Evolutionary conservation across 2,888 invertebrate species (phyloP).

Genomic region (Smittia aterrima): DNA sequence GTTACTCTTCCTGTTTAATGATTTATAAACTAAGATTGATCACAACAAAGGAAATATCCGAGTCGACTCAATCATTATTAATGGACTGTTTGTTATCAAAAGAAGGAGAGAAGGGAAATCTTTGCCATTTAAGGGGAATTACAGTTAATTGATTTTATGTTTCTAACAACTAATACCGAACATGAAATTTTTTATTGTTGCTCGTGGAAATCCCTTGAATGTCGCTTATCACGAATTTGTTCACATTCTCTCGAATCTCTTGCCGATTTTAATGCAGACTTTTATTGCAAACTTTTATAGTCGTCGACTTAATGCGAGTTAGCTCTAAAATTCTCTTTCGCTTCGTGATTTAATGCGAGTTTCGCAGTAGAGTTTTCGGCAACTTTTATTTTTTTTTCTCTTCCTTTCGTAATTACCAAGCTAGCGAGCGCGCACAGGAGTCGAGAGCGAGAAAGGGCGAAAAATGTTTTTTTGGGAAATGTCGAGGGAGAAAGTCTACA

Average conservation of each 20-base stretch:
- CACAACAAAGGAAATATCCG: too few species aligned
- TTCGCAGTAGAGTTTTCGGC: neutral
- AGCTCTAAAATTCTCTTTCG: neutral
- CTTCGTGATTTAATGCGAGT: neutral
- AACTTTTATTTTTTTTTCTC: neutral
- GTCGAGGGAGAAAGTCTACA: constrained; percentile 15
- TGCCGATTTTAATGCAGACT: constrained; percentile 11
- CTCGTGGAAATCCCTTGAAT: neutral
- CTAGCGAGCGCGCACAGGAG: neutral
- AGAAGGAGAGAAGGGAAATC: too few species aligned
- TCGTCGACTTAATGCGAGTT: constrained; percentile 19
- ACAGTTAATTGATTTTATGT: constrained; percentile 1
- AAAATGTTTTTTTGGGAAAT: neutral
- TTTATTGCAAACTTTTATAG: constrained; percentile 36
- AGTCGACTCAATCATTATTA: too few species aligned
- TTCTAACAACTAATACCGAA: neutral
- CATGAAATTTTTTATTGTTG: neutral
- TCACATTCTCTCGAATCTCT: neutral
- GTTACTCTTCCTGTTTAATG: too few species aligned
- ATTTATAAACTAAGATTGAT: too few species aligned
- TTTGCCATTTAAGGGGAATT: neutral
- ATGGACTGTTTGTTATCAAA: too few species aligned
- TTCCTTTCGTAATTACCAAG: neutral
- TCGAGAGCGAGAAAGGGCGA: neutral
- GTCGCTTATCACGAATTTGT: neutral